Conservation (phyloP, 2,888 invertebrate genomes). For the Podotricha telesiphe region DNA sequence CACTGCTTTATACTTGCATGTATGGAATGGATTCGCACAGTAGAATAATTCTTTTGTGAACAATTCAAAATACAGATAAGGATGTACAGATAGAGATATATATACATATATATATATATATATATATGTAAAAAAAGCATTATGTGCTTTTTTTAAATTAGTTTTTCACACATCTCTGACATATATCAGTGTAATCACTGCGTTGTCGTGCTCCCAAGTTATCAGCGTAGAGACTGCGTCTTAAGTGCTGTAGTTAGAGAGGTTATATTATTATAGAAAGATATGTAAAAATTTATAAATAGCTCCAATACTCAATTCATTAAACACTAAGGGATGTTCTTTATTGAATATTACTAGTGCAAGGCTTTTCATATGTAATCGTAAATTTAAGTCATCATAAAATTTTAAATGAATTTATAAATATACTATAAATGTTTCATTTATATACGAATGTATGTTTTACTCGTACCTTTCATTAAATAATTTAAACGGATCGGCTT, state of each 20-base stretch:
- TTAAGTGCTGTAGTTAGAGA: too few relatives aligned
- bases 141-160: too few relatives aligned
- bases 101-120: too few relatives aligned
- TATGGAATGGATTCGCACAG: slow-evolving; percentile 26
- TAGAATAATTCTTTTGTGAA: slow-evolving; percentile 21
- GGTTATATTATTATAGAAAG: too few relatives aligned
- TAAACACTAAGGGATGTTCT: not conserved
- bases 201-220: too few relatives aligned
- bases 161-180: too few relatives aligned
- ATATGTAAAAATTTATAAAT: too few relatives aligned
- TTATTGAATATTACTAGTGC: slow-evolving; percentile 10
- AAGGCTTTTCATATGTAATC: slow-evolving; percentile 6
- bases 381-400: slow-evolving; percentile 18
- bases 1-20: not conserved
- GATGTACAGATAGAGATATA: too few relatives aligned
- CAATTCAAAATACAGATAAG: slow-evolving; percentile 1
- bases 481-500: not conserved
- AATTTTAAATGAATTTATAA: slow-evolving; percentile 27
- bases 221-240: too few relatives aligned
- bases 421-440: not conserved
- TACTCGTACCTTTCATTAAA: slow-evolving; percentile 16
- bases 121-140: too few relatives aligned
- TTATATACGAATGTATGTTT: slow-evolving; percentile 6
- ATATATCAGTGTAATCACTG: too few relatives aligned
- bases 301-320: too few relatives aligned